A percentile compares a stretch with the other conserved stretches of the same genome.
These are phyloP conservation scores for Stegophylla sp. DNA, from an alignment of 2,888 invertebrate species.

Conservation along the genomic window DNA sequence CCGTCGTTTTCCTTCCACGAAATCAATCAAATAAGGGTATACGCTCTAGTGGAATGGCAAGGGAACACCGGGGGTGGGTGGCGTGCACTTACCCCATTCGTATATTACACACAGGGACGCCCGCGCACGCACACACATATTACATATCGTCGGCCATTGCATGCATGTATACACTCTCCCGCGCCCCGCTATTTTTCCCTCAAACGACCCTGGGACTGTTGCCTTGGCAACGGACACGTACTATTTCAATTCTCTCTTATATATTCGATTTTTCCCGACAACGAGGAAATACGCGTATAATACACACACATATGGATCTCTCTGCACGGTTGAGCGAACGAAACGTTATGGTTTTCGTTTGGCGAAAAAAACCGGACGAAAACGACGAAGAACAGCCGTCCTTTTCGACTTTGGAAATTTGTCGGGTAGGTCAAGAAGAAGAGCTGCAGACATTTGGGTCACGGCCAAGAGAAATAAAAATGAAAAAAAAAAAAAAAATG, in stretches of 20 bases:
- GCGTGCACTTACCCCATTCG: conserved; percentile 50
- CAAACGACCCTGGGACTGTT: conserved; percentile 52
- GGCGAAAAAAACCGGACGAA: background rate
- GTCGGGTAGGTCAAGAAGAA: conserved; percentile 53
- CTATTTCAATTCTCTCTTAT: conserved; percentile 25
- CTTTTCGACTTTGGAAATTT: conserved; percentile 32
- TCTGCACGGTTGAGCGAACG: background rate
- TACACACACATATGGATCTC: conserved; percentile 1
- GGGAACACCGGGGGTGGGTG: background rate
- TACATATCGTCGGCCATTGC: conserved; percentile 56
- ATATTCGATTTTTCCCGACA: conserved; percentile 29
- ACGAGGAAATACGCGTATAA: background rate
- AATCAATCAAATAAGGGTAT: conserved; percentile 56
- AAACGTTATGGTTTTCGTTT: background rate
- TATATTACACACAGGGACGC: conserved; percentile 34
- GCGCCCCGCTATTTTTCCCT: conserved; percentile 32
- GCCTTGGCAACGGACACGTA: conserved; percentile 46
- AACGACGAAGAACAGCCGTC: background rate
- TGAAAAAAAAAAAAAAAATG: conserved; percentile 18
- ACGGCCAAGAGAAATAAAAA: conserved; percentile 39
- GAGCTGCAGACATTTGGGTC: conserved; percentile 51
- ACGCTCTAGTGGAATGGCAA: background rate
- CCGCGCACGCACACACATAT: conserved; percentile 26
- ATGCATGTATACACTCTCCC: conserved; percentile 30
- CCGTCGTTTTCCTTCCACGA: conserved; percentile 16